Percentiles rank a stretch among this genome's conserved stretches.
phyloP scores from a whole-genome alignment of 2,113 vertebrate genomes.

The Nothocercus nigrocapillus region DNA sequence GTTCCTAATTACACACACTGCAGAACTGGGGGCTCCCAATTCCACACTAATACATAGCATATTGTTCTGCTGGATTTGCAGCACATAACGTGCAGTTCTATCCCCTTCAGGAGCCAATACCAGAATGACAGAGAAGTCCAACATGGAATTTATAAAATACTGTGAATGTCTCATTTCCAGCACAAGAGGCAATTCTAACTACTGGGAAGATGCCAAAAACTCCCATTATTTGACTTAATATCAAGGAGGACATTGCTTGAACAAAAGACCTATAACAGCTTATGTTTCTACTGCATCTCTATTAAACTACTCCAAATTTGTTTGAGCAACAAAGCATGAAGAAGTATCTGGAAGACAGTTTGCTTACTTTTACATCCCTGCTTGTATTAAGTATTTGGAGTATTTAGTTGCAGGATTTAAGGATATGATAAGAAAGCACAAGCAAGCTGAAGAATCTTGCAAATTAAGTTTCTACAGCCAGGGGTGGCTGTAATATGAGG shows the following conservation, averaged over 20 bases:
- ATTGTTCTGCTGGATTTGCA: constrained; percentile 4
- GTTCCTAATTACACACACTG: constrained; percentile 40
- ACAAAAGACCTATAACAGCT: not conserved
- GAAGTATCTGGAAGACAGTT: not conserved
- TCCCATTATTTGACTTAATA: not conserved
- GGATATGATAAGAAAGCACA: not conserved
- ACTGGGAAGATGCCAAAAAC: not conserved
- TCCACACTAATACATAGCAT: constrained; percentile 4
- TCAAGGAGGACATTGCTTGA: not conserved
- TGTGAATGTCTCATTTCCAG: constrained; percentile 3
- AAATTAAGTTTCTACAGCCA: not conserved
- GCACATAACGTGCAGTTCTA: not conserved
- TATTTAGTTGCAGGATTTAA: not conserved
- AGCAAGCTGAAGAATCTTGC: not conserved
- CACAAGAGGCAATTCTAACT: not conserved
- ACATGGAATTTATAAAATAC: not conserved
- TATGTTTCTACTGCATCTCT: not conserved
- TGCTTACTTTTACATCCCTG: not conserved
- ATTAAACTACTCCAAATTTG: not conserved
- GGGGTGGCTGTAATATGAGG: not conserved
- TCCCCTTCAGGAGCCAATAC: not conserved
- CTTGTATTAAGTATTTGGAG: not conserved
- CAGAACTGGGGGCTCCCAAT: not conserved
- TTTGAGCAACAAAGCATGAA: not conserved
- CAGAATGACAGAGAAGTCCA: not conserved